A percentile compares a stretch with the other conserved stretches of the same genome.
Conservation (phyloP, 2,888 invertebrate species). For the Poecilobothrus nobilitatus region DNA sequence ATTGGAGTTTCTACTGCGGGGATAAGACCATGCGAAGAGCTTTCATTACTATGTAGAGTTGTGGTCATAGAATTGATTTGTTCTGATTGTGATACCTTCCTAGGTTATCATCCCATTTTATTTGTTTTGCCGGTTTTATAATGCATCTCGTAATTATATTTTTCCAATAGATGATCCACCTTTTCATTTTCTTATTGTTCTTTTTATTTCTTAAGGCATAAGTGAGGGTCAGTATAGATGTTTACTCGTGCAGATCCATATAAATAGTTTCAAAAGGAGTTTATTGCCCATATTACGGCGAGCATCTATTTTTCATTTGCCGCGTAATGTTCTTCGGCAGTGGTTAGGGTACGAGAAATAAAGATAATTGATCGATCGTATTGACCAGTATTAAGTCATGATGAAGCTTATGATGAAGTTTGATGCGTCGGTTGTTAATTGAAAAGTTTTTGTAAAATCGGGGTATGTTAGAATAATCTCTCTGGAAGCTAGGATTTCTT, state of each 20-base stretch:
- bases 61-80: too few relatives aligned
- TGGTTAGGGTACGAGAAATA: slow-evolving; percentile 19
- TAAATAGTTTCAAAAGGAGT: too few relatives aligned
- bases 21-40: slow-evolving; percentile 17
- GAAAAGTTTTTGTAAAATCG: slow-evolving; percentile 15
- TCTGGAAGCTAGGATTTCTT: slow-evolving; percentile 12
- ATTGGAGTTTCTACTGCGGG: slow-evolving; percentile 14
- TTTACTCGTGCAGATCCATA: slow-evolving; percentile 18
- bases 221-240: slow-evolving; percentile 20
- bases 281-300: too few relatives aligned
- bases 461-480: slow-evolving; percentile 11
- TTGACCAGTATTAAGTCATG: slow-evolving; percentile 11
- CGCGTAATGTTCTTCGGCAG: too few relatives aligned
- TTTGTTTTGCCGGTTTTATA: too few relatives aligned
- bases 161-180: slow-evolving; percentile 17
- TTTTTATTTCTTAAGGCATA: slow-evolving; percentile 21
- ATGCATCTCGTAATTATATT: slow-evolving; percentile 14
- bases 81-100: too few relatives aligned
- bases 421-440: slow-evolving; percentile 21
- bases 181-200: slow-evolving; percentile 19
- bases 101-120: too few relatives aligned
- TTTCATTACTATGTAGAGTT: slow-evolving; percentile 16
- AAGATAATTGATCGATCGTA: slow-evolving; percentile 18
- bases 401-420: slow-evolving; percentile 15
- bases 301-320: too few relatives aligned